These are phyloP conservation scores for Paedocypris micromegethes DNA, from an alignment of 2,797 vertebrate genomes.

Conservation along the genomic window DNA sequence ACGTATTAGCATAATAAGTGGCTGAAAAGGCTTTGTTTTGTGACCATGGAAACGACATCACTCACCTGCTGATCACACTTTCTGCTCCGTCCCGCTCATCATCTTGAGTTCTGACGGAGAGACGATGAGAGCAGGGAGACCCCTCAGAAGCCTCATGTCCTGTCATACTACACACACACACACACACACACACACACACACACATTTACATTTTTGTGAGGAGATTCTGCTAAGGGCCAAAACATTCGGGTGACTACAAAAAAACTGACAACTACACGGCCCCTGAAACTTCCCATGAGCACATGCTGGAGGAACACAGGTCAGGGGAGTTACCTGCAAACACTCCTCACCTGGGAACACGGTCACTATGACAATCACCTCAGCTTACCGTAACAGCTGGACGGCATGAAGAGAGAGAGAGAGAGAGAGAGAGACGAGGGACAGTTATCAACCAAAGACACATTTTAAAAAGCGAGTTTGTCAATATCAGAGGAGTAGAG, in stretches of 20 bases:
- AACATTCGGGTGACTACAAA: no score
- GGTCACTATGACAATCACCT: conserved; percentile 43
- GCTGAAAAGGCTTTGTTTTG: no score
- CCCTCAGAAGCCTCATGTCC: conserved; percentile 34
- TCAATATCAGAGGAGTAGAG: no score
- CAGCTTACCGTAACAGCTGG: conserved; percentile 14
- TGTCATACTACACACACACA: conserved; percentile 34
- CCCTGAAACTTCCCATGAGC: neutral
- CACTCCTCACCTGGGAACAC: conserved; percentile 27
- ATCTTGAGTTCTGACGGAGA: conserved; percentile 39
- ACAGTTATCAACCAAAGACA: no score
- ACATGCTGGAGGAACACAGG: conserved; percentile 9
- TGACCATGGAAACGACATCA: neutral
- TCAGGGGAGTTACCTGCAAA: conserved; percentile 31
- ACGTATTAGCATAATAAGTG: no score
- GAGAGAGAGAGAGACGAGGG: no score
- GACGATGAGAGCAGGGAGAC: conserved; percentile 38
- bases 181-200: conserved; percentile 4
- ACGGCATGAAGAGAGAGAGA: neutral
- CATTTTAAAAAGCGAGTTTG: no score
- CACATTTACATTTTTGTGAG: neutral
- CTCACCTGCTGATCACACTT: conserved; percentile 37
- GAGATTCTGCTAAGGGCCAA: no score
- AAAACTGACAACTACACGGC: neutral
- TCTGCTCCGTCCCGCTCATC: conserved; percentile 31